Evolutionary conservation across 2,888 invertebrate species (phyloP), one percentile per base, ranked within the genome.

Genomic region (Calameuta idolon): DNA sequence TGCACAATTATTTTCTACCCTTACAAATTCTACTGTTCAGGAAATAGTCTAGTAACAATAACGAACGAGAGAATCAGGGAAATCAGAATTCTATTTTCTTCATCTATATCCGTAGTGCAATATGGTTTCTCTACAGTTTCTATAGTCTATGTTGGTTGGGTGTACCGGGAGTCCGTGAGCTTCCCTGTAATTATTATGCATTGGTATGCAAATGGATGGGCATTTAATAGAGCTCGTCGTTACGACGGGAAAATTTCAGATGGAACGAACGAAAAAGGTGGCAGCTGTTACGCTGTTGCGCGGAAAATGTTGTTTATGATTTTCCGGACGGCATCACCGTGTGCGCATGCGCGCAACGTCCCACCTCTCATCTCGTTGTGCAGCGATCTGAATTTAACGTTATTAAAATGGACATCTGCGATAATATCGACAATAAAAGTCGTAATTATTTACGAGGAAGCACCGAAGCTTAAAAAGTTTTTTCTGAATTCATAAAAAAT

Each of bases 171-270:
- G 71, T 34, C 12, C 12, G 71, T 71, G 77, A 77, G 82, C 76
- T 80, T 78, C 80, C 76, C 76, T 75, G 81, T 88, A 86, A 89
- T 89, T 89, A 89, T 88, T 89, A 88, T 89, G 88, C 88, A 87
- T 89, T 87, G 87, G 86, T 85, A 87, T 88, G 86, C 88, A 88
- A 89, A 88, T 88, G 84, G 84, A 87, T 87, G 84, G 84, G 84
- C 87, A 86, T 87, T 88, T 87, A 87, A 88, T 89, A 83, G 87
- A 75, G 31, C 37, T 55, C 69, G 69, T 11, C 31, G 76, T 40
- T 40, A 33, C 30, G 75, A 80, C 78, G 75, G 23, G 77, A 55
- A 74, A 40, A 73, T 35, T 69, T 77, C 76, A 74, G 75, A 69
- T 75, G 55, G 71, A 34, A 15, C 69, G 71, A 68, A 78, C 69